Percentiles rank a stretch among this genome's conserved stretches.
These are phyloP conservation scores for Drosophila lacteicornis DNA, from an alignment of 1,140 invertebrate genomes.

Conservation along the genomic window DNA sequence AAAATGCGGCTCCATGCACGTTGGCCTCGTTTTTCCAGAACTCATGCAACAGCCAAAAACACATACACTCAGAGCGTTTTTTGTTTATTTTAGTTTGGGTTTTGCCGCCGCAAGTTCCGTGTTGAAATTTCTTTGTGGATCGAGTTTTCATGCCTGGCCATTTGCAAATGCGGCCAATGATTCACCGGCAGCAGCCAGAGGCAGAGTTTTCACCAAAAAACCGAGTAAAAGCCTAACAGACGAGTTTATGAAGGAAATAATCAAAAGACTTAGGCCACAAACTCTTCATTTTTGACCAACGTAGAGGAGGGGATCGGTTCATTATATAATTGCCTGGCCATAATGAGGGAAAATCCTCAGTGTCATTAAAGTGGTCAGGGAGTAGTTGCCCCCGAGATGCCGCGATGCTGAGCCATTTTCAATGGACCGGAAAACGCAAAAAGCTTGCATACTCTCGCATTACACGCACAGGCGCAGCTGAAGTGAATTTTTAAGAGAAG, in stretches of 20 bases:
- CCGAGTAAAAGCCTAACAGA: slow-evolving; percentile 2
- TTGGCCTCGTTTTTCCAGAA: slow-evolving; percentile 44
- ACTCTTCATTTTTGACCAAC: slow-evolving; percentile 43
- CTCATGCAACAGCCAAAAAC: slow-evolving; percentile 37
- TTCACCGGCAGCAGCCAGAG: background rate
- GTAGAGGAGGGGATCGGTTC: slow-evolving; percentile 2
- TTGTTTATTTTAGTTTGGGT: slow-evolving; percentile 7
- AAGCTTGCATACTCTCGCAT: slow-evolving; percentile 4
- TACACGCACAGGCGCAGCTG: slow-evolving; percentile 35
- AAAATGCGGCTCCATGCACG: slow-evolving; percentile 22
- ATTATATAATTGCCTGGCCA: slow-evolving; percentile 46
- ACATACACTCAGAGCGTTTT: slow-evolving; percentile 6
- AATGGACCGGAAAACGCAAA: slow-evolving; percentile 78
- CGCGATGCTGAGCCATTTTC: slow-evolving; percentile 54
- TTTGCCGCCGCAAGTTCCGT: slow-evolving; percentile 50
- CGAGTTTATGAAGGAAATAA: slow-evolving; percentile 13
- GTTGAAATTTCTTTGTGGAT: slow-evolving; percentile 51
- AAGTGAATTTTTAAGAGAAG: slow-evolving; percentile 72
- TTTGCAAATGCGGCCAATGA: slow-evolving; percentile 47
- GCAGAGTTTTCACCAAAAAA: slow-evolving; percentile 53
- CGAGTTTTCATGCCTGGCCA: slow-evolving; percentile 25
- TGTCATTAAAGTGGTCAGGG: slow-evolving; percentile 55
- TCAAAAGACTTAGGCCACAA: slow-evolving; percentile 78
- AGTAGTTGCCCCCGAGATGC: slow-evolving; percentile 1
- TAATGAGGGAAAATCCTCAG: slow-evolving; percentile 74